phyloP scores from a whole-genome alignment of 2,888 invertebrate species.

The Selenia dentaria region DNA sequence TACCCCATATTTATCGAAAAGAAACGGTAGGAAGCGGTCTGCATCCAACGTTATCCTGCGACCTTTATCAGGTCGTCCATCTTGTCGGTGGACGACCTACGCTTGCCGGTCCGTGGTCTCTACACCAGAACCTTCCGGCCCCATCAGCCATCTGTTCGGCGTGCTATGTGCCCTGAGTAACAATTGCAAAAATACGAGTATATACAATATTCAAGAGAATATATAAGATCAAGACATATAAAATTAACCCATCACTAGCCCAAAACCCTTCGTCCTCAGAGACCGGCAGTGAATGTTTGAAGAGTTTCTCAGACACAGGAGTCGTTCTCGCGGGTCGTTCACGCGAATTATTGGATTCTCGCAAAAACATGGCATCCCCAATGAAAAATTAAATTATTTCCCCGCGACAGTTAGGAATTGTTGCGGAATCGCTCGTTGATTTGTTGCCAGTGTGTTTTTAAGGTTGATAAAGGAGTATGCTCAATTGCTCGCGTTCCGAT shows the following conservation, averaged over 20 bases:
- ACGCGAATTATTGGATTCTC: conserved; percentile 48
- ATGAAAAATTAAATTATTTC: conserved; percentile 36
- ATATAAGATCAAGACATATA: no score
- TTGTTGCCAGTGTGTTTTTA: conserved; percentile 20
- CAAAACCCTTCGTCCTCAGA: conserved; percentile 14
- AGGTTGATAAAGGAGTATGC: background rate
- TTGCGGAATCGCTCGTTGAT: conserved; percentile 21
- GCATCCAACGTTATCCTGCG: no score
- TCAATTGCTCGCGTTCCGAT: background rate
- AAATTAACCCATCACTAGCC: conserved; percentile 9
- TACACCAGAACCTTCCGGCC: no score
- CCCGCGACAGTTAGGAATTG: conserved; percentile 21
- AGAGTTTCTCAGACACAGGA: conserved; percentile 38
- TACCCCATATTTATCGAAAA: no score
- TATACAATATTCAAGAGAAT: no score
- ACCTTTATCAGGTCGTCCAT: no score
- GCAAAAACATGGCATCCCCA: conserved; percentile 38
- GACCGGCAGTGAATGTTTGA: conserved; percentile 41
- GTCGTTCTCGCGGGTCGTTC: conserved; percentile 42
- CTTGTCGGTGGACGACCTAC: no score
- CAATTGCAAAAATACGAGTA: no score
- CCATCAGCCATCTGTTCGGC: no score
- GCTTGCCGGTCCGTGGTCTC: no score
- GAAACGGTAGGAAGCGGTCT: no score
- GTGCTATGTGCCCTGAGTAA: no score